Base-by-base conservation (phyloP, 2,113 vertebrate genomes). In the Cyanoramphus novaezelandiae region DNA sequence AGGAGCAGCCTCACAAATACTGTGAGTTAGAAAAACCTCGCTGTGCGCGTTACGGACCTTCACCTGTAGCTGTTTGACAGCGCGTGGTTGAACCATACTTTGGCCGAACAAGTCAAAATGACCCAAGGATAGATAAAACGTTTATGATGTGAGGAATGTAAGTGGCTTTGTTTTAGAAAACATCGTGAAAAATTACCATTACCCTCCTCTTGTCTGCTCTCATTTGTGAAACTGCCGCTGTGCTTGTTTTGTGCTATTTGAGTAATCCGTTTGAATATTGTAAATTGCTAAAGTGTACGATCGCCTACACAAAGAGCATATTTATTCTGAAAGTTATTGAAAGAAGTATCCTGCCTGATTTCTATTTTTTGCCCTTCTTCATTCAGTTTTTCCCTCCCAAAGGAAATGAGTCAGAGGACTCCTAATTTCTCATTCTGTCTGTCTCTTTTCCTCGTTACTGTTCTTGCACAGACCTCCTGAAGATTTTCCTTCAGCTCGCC, bases 391-490 rank as follows among this genome's bases (percentile, higher is more conserved):
- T 76, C 31, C 50, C 11, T 92, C 72, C 39, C 76, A 76, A 82
- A 93, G 93, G 92, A 97, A 94, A 92, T 93, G 88, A 94, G 64
- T 93, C 76, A 94, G 86, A 97, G 44, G 14, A 86, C 27, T 55
- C 63, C 88, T 70, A 80, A 75, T 92, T 83, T 93, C 72, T 93
- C 35, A 67, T 94, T 90, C 78, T 82, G 29, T 90, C 71, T 72
- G 25, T 82, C 63, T 86, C n/a, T 92, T 71, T 90, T 92, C 64
- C 50, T 95, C 4, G 0, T 93, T 88, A 88, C 28, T 44, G 63
- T 71, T 83, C 79, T 90, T 88, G 47, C 52, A 71, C 14, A 76
- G 44, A 52, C 17, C 63, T 91, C 64, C 55, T 62, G 90, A 29
- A 88, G 68, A 71, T 72, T 84, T 90, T 39, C 13, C 44, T 37